These are phyloP conservation scores for Fragum sueziense DNA, from an alignment of 2,888 invertebrate species.

Conservation along the genomic window DNA sequence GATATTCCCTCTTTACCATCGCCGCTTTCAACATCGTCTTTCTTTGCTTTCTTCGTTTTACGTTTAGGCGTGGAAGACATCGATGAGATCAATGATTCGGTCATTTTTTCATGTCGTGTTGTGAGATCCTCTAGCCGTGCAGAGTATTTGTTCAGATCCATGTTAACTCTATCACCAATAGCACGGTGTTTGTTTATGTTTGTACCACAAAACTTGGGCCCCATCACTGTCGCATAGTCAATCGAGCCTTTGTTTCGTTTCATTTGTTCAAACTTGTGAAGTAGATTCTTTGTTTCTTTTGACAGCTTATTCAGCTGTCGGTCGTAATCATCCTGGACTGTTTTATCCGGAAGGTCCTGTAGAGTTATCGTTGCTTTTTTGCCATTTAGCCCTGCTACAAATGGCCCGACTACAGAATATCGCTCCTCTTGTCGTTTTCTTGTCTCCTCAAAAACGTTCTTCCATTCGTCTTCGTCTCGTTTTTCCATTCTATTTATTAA, in stretches of 20 bases:
- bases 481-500: slow-evolving; percentile 40
- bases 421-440: slow-evolving; percentile 46
- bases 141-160: slow-evolving; percentile 55
- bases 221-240: slow-evolving; percentile 43
- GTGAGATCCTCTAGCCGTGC: slow-evolving; percentile 52
- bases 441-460: slow-evolving; percentile 21
- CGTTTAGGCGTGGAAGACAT: not conserved
- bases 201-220: slow-evolving; percentile 35
- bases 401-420: slow-evolving; percentile 52
- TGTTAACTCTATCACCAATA: slow-evolving; percentile 48
- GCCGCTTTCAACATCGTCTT: not conserved
- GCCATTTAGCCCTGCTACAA: slow-evolving; percentile 39
- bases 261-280: slow-evolving; percentile 49
- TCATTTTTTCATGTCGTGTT: slow-evolving; percentile 39
- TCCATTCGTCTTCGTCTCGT: slow-evolving; percentile 18
- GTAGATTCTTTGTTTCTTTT: slow-evolving; percentile 50
- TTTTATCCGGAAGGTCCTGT: slow-evolving; percentile 12
- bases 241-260: slow-evolving; percentile 52
- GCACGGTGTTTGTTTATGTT: slow-evolving; percentile 46
- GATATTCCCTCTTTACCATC: not conserved
- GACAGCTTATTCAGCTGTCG: slow-evolving; percentile 42
- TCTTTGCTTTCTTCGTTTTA: not conserved
- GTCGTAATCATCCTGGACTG: slow-evolving; percentile 47
- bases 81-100: not conserved
- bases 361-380: slow-evolving; percentile 40